These are phyloP conservation scores for Papilio polyxenes DNA, from an alignment of 1,140 invertebrate genomes.

Conservation along the genomic window DNA sequence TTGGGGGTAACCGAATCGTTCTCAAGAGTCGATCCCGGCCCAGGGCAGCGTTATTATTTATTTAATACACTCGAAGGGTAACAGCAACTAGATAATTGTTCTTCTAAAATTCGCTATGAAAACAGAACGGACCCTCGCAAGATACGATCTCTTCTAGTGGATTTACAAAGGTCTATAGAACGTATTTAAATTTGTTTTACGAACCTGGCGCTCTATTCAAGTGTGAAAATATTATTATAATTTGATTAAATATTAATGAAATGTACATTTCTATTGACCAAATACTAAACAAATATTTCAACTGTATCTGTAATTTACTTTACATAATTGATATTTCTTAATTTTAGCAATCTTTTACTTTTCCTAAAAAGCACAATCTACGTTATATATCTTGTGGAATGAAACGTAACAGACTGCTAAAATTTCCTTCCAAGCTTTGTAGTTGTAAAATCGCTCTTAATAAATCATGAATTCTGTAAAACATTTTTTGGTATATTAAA, in stretches of 20 bases:
- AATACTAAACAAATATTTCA: neutral
- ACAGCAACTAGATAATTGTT: constrained; percentile 71
- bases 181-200: constrained; percentile 42
- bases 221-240: constrained; percentile 31
- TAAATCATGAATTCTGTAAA: too few relatives aligned
- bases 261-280: neutral
- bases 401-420: too few relatives aligned
- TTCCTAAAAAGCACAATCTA: too few relatives aligned
- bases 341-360: too few relatives aligned
- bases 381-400: too few relatives aligned
- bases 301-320: neutral
- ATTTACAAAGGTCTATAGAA: constrained; percentile 39
- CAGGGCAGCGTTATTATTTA: constrained; percentile 68
- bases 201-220: constrained; percentile 21
- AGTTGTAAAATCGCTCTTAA: too few relatives aligned
- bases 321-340: too few relatives aligned
- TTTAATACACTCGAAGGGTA: constrained; percentile 70
- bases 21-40: constrained; percentile 50
- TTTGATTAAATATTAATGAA: constrained; percentile 11
- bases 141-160: constrained; percentile 32
- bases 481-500: too few relatives aligned
- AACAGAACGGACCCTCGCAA: constrained; percentile 42
- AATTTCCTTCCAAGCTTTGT: too few relatives aligned
- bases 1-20: constrained; percentile 53
- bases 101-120: constrained; percentile 56